Base-by-base conservation (phyloP, 2,797 vertebrate genomes). In the Melanotaenia nigrans region DNA sequence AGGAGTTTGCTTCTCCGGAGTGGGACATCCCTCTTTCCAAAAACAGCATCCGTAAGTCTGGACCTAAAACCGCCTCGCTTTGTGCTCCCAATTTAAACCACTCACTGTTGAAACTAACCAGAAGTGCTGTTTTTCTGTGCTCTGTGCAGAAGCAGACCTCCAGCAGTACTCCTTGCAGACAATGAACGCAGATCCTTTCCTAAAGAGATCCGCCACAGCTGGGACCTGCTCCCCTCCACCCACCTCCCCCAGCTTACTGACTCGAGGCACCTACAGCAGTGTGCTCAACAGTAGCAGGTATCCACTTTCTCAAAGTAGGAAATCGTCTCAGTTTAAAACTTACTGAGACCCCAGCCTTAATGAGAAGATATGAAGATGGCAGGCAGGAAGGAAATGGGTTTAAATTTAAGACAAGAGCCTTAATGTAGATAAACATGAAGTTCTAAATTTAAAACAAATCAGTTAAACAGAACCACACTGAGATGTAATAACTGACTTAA, bases 121-220 rank as follows among this genome's bases (percentile, higher is more conserved):
- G 0, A 11, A 18, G 25, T n/a, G 8, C 1, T 51, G 59, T 47
- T 20, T 22, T 68, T 22, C 24, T 35, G n/a, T 54, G 8, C 54
- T 64, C 16, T 24, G 0, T 73, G 3, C 81, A 98, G 97, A 95
- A 87, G 95, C 94, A 14, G 97, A 97, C 75, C 96, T 99, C 54
- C 97, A 98, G 81, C 97, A 99, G 93, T 95, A 98, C 68, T 97
- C 97, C 83, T 91, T 99, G 62, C 97, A 98, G 95, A 99, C 98
- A 10, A 93, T 97, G 90, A 97, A 96, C 0, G 97, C 97, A 85
- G 98, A 99, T 71, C 93, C 95, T 56, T 98, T 99, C 90, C 93
- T 99, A 88, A 99, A 99, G 88, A 94, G 94, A 68, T 94, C 96
- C 10, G 90, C 91, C 88, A 94, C 96, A 0, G 93, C 95, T 0